Evolutionary conservation across 2,797 vertebrate genomes (phyloP), one percentile per base, ranked within the genome.

Genomic region (Podargus strigoides): DNA sequence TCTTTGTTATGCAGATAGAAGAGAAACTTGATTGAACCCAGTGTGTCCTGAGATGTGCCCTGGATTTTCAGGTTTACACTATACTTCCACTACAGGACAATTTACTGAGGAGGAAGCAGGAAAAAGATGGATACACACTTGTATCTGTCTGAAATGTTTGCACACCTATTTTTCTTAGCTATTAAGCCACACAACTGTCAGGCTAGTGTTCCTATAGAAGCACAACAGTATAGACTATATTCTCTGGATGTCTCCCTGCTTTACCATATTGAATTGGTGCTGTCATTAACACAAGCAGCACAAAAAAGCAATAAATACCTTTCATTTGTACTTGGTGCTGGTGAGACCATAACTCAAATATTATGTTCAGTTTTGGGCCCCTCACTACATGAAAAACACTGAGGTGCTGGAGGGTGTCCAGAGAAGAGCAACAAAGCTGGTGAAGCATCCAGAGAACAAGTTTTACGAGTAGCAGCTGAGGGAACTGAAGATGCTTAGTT

Each of bases 301-400:
- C 11, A 39, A 10, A 84, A 80, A 69, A 58, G 22, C 5, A 8
- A 80, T 66, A 76, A 49, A 0, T 4, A 13, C 49, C 11, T 79
- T 16, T 67, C 14, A 20, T 59, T 74, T 39, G 8, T 55, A 5
- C n/a, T 75, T 36, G 14, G 26, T 23, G 24, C 10, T 56, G 26
- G 19, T 28, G 32, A 58, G 37, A 6, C 23, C 7, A 1, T 11
- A 24, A 6, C 4, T 19, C 1, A 0, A 47, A 47, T 21, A 13
- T 20, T 30, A 26, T 22, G 30, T 39, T 50, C 37, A 36, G 23
- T 58, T 36, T 34, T 34, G n/a, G 22, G 14, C 22, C 22, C 22
- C n/a, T 58, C n/a, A 24, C n/a, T 20, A 53, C 52, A 53, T 32
- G 28, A 32, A 53, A 18, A 30, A 19, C 19, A 12, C 12, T 53